phyloP scores from a whole-genome alignment of 2,888 invertebrate species.

The Melolontha melolontha region DNA sequence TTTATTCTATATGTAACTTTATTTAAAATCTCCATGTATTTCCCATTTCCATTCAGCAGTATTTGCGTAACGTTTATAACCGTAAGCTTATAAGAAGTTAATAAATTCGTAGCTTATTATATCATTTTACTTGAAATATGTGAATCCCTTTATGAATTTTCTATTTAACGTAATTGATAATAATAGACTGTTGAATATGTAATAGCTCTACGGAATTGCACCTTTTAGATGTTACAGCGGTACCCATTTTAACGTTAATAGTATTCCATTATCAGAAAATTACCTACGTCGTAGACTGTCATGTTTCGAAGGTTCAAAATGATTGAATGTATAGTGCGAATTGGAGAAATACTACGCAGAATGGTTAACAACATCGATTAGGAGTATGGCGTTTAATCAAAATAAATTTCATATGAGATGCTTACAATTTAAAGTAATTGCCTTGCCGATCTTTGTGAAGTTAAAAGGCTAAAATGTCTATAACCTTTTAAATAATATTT shows the following conservation, averaged over 20 bases:
- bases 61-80: too few relatives aligned
- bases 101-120: too few relatives aligned
- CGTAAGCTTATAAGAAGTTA: too few relatives aligned
- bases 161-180: conserved; percentile 20
- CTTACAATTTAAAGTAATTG: conserved; percentile 12
- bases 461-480: too few relatives aligned
- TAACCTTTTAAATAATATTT: too few relatives aligned
- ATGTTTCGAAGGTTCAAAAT: conserved; percentile 14
- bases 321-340: conserved; percentile 1
- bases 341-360: conserved; percentile 9
- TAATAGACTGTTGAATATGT: conserved; percentile 21
- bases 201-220: conserved; percentile 8
- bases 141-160: conserved; percentile 9
- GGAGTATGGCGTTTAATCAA: background rate
- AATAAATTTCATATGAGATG: conserved; percentile 14
- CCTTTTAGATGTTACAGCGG: conserved; percentile 13
- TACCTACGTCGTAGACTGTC: conserved; percentile 24
- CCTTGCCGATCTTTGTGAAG: background rate
- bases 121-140: too few relatives aligned
- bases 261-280: conserved; percentile 29
- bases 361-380: conserved; percentile 27
- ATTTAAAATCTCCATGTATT: too few relatives aligned
- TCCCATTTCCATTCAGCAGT: too few relatives aligned
- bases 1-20: too few relatives aligned
- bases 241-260: conserved; percentile 24